Conservation (phyloP, 2,797 vertebrate genomes). For the Dipus sagitta region DNA sequence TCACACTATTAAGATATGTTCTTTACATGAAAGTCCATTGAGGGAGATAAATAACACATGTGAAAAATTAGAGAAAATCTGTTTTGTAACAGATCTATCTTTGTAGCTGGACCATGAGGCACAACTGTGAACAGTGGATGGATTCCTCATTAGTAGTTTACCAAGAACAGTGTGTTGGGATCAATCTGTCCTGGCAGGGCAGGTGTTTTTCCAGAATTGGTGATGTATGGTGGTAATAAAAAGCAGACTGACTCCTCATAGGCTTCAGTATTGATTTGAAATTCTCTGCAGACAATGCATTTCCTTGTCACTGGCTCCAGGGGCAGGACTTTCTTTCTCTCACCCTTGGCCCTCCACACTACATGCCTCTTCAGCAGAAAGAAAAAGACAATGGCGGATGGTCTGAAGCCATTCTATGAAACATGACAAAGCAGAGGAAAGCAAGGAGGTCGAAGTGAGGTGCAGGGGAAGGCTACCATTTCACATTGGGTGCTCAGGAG, state of each 20-base stretch:
- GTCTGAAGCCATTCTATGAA: background rate
- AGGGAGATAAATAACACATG: background rate
- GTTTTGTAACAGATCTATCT: background rate
- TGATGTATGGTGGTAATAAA: background rate
- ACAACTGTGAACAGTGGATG: background rate
- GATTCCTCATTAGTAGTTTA: background rate
- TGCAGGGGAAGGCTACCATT: background rate
- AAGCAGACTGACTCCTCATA: background rate
- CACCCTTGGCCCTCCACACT: no score
- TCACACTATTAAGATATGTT: background rate
- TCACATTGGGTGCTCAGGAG: background rate
- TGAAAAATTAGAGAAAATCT: background rate
- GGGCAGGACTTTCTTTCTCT: background rate
- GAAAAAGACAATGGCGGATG: background rate
- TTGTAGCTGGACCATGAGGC: background rate
- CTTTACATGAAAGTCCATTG: background rate
- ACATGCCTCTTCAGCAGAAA: background rate
- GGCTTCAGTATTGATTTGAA: constrained; percentile 7
- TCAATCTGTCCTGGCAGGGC: background rate
- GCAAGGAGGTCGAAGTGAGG: background rate
- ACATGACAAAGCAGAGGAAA: background rate
- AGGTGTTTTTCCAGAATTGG: background rate
- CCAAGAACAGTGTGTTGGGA: background rate
- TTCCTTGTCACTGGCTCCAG: constrained; percentile 17
- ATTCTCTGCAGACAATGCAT: background rate